These are phyloP conservation scores for Autographa gamma DNA, from an alignment of 2,888 invertebrate genomes.

Conservation along the genomic window DNA sequence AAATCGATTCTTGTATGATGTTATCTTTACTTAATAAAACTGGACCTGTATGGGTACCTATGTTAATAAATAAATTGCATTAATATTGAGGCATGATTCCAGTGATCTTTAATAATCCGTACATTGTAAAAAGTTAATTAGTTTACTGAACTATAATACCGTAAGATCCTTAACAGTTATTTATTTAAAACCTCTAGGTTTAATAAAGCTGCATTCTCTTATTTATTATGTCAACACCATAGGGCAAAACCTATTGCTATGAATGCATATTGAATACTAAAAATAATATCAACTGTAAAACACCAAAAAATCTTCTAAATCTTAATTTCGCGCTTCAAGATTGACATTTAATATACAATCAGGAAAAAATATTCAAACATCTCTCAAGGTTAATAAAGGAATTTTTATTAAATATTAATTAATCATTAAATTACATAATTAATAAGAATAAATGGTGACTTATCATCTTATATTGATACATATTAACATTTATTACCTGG, in stretches of 20 bases:
- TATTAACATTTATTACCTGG: neutral
- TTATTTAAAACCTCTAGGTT: too few relatives aligned
- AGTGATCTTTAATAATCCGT: neutral
- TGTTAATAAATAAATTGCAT: neutral
- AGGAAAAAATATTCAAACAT: too few relatives aligned
- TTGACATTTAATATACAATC: too few relatives aligned
- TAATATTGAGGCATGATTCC: neutral
- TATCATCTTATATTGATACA: neutral
- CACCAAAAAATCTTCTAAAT: too few relatives aligned
- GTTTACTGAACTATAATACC: neutral
- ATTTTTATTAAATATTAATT: neutral
- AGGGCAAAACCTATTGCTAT: neutral
- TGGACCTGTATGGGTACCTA: neutral
- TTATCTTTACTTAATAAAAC: slow-evolving; percentile 22
- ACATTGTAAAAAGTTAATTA: neutral
- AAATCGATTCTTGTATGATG: slow-evolving; percentile 39
- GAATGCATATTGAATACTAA: too few relatives aligned
- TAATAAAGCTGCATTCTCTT: too few relatives aligned
- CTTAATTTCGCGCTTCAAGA: too few relatives aligned
- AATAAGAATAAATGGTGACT: neutral
- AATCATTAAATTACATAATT: neutral
- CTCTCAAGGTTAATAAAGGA: neutral
- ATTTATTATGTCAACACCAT: neutral
- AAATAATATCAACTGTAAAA: too few relatives aligned
- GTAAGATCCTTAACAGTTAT: neutral